Base-by-base conservation (phyloP, 2,797 vertebrate species). In the Peromyscus eremicus region DNA sequence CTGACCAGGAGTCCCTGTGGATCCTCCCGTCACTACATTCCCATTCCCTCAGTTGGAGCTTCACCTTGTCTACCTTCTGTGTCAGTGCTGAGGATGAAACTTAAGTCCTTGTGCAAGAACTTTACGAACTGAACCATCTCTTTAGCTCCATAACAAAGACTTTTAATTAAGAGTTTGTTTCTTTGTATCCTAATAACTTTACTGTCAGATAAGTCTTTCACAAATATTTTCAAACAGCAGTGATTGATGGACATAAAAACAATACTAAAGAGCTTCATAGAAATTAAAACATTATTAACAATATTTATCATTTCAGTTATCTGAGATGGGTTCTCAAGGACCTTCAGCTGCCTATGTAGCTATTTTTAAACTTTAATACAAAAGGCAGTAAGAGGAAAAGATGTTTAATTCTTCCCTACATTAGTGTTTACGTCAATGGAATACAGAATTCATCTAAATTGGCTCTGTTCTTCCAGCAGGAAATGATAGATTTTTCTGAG, bases 401-500 rank as follows among this genome's bases (percentile, higher is more conserved):
- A 70, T 82, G 7, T 0, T 3, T 73, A 82, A 60, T 66, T n/a
- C 0, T 17, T 95, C 68, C 92, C 82, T 91, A 46, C 25, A 89
- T 7, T 96, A 52, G 57, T 85, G 96, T 91, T 92, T 97, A 96
- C 16, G n/a, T 92, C 11, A 32, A 12, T 93, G 84, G 17, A 95
- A 95, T 75, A 43, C 71, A 0, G 88, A 96, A 77, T 96, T 96
- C 37, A 93, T 43, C 6, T 85, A 93, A 95, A 90, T 80, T 11
- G 27, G 12, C 23, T 92, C 23, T 32, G 1, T 91, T 92, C 32
- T 89, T 73, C 55, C 21, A 93, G 75, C 3, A 97, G 82, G 89
- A 97, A 95, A 95, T 95, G 25, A 96, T n/a, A 86, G 25, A 94
- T 46, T 49, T 71, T 89, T 93, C 95, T 92, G 57, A 97, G 77